Base-by-base conservation (phyloP, 2,113 vertebrate genomes). In the Balaeniceps rex region DNA sequence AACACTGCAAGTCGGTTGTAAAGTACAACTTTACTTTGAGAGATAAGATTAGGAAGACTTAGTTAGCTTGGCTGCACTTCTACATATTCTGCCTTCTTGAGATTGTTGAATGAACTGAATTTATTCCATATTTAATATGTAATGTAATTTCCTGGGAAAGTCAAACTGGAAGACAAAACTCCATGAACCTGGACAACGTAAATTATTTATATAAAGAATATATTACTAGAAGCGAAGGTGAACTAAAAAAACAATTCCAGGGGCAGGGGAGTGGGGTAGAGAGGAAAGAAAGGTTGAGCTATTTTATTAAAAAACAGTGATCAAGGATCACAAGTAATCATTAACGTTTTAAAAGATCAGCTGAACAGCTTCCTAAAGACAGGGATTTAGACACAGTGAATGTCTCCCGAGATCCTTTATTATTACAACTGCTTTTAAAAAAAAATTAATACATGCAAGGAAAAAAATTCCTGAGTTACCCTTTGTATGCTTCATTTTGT, bases 171-270 rank as follows among this genome's bases (percentile, higher is more conserved):
- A 92, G 46, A 55, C 29, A 92, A 33, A 69, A 38, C 23, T 93
- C 93, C 70, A 47, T 57, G 26, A 96, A 88, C 66, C 26, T 34
- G 69, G 51, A 84, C 64, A 75, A 51, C 36, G 47, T 81, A 83
- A 88, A 91, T 83, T 54, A 87, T 77, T 92, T 96, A 47, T 80
- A n/a, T 85, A 65, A 96, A 82, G 54, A 90, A 70, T 71, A 68
- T 60, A 81, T 65, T 90, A 78, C 19, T 77, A 61, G 54, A 93
- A 94, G 61, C 5, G 5, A 92, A 74, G 16, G 46, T 74, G 60
- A 90, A 63, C 21, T 63, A 66, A 71, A 79, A 70, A 80, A 78
- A 46, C 34, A 55, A 42, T 76, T 71, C 29, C n/a, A 38, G n/a
- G 23, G 46, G 26, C 19, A 52, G 33, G 46, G 40, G 17, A 57